Evolutionary conservation across 2,888 invertebrate species (phyloP), one percentile per base, ranked within the genome.

Genomic region (Sinohyriopsis cumingii): DNA sequence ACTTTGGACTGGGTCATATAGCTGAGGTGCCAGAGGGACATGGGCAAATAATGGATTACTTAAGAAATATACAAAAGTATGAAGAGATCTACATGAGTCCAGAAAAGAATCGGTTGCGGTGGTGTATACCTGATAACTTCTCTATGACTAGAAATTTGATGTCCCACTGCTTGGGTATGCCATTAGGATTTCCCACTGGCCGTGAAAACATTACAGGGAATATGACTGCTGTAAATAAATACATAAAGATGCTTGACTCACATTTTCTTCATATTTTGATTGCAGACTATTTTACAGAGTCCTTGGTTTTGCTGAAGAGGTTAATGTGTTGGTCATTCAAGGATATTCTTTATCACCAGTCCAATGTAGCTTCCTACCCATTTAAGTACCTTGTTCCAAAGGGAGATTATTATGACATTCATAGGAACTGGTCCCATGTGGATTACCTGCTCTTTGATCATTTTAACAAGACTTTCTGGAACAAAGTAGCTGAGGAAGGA

Each of bases 281-380:
- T 2, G 79, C 84, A n/a, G 90, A 90, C 62, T 83, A 87, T 67
- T 87, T 89, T 64, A 74, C 83, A 22, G 89, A 89, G 69, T 90
- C 89, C 0, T 67, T 90, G 59, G 77, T 89, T 55, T 73, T 90
- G 25, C 78, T 89, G 53, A 84, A 83, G 65, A 76, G 88, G 24
- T 61, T 80, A 20, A 84, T 89, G 84, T 88, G 89, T 72, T 90
- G 90, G 90, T 76, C 69, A 7, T 79, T 84, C 1, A 82, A 85
- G 64, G 90, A 90, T 70, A 86, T 90, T 22, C 55, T 89, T 1
- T 87, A 84, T 71, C 73, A 80, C 57, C 77, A 71, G n/a, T 74
- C 78, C n/a, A 86, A 86, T 69, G 70, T 76, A 5, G 78, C 73
- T 9, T 72, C 73, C 0, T 80, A 84, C 55, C 56, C 67, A 4